Base-by-base conservation (phyloP, 2,888 invertebrate genomes). In the Oscheius onirici region DNA sequence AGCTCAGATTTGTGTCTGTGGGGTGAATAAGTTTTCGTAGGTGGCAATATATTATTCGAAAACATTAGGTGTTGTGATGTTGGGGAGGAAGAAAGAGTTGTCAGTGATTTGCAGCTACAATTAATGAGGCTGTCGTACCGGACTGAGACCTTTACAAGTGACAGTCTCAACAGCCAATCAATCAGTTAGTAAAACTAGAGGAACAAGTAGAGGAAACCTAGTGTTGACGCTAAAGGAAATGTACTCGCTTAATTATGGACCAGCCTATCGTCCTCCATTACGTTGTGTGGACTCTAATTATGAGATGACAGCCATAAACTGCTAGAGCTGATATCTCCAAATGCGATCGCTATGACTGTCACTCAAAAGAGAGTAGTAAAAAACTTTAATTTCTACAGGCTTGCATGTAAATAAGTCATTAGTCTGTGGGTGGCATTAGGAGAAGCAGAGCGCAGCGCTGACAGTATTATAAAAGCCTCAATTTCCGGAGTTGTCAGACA, bases 241-340 rank as follows among this genome's bases (percentile, higher is more conserved):
- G 58, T 58, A 58, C 58, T 58, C 43, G 58, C 41, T 58, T 58
- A 58, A 58, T 58, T 58, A 58, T 63, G 49, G 63, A 63, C 28
- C 63, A 63, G 46, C 63, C 63, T 63, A 63, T 63, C 63, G 63
- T 63, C 63, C 26, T 24, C 49, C 63, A 63, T 63, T 63, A 63
- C 63, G 63, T 15, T 24, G 46, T 49, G 63, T 58, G 43, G 58
- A 28, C 28, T 63, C 63, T 63, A 63, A 63, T 63, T 63, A 46
- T 49, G 63, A 63, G 63, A 63, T 63, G 63, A 63, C 46, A 49
- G 63, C 63, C 63, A 63, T 63, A 63, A 63, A 63, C 63, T 63
- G 20, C 49, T 28, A 49, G 44, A 26, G 34, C 43, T 60, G 60
- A 60, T 60, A 60, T 60, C 60, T 41, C 11, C 22, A 17, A 34